These are phyloP conservation scores for Sphenodon punctatus DNA, from an alignment of 2,797 vertebrate species.

Conservation along the genomic window DNA sequence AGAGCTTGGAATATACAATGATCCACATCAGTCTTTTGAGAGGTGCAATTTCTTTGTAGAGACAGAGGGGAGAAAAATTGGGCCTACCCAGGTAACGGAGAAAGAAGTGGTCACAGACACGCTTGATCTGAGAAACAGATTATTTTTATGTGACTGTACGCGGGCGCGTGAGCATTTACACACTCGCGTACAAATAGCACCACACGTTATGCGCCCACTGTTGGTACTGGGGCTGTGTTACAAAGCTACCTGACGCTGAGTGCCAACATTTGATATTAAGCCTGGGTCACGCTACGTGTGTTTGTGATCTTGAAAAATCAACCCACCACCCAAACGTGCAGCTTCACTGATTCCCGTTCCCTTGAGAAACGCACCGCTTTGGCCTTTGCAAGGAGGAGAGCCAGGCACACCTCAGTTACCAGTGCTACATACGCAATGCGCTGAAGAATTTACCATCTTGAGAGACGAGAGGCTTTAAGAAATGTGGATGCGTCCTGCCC, in stretches of 20 bases:
- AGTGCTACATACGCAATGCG: not conserved
- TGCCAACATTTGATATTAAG: not conserved
- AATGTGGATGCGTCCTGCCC: not conserved
- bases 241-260: too few relatives aligned
- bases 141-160: not conserved
- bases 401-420: not conserved
- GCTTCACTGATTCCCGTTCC: not conserved
- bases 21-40: not conserved
- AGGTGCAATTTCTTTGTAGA: not conserved
- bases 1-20: too few relatives aligned
- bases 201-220: not conserved
- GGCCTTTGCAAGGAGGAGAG: not conserved
- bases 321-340: not conserved
- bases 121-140: not conserved
- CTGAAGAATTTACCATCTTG: not conserved
- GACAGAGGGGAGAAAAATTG: not conserved
- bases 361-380: not conserved
- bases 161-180: not conserved
- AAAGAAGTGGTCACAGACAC: not conserved
- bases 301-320: not conserved
- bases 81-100: not conserved
- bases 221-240: not conserved
- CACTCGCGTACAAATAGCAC: not conserved
- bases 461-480: not conserved
- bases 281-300: not conserved